Conservation (phyloP, 2,113 vertebrate species). For the Bagarius yarrelli region DNA sequence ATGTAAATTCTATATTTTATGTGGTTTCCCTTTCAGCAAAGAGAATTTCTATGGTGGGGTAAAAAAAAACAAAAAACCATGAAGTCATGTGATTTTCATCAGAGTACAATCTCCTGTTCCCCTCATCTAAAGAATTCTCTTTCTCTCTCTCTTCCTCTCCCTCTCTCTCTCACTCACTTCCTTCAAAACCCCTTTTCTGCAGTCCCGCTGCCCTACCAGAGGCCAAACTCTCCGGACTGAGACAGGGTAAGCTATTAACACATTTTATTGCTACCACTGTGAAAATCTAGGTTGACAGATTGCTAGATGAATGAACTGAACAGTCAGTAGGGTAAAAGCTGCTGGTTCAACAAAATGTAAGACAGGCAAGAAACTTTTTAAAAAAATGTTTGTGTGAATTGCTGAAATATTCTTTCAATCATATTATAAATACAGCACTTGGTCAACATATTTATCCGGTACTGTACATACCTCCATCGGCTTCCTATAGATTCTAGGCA, state of each 20-base stretch:
- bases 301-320: neutral
- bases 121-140: neutral
- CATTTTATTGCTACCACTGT: neutral
- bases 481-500: too few relatives aligned
- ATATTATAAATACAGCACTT: too few relatives aligned
- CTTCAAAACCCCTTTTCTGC: conserved; percentile 62
- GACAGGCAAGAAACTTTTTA: too few relatives aligned
- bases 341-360: too few relatives aligned
- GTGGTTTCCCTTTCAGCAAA: neutral
- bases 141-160: conserved; percentile 15
- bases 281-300: neutral
- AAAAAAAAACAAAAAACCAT: neutral
- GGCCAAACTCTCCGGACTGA: conserved; percentile 78
- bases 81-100: conserved; percentile 60
- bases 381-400: too few relatives aligned
- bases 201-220: conserved; percentile 83
- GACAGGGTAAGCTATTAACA: conserved; percentile 61
- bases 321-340: neutral
- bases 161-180: conserved; percentile 33
- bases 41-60: neutral
- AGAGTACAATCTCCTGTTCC: conserved; percentile 31
- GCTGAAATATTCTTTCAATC: too few relatives aligned
- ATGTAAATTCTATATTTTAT: neutral
- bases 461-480: too few relatives aligned
- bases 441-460: too few relatives aligned